Percentiles rank a stretch among this genome's conserved stretches.
Conservation (phyloP, 2,888 invertebrate species). For the Dryococelus australis region DNA sequence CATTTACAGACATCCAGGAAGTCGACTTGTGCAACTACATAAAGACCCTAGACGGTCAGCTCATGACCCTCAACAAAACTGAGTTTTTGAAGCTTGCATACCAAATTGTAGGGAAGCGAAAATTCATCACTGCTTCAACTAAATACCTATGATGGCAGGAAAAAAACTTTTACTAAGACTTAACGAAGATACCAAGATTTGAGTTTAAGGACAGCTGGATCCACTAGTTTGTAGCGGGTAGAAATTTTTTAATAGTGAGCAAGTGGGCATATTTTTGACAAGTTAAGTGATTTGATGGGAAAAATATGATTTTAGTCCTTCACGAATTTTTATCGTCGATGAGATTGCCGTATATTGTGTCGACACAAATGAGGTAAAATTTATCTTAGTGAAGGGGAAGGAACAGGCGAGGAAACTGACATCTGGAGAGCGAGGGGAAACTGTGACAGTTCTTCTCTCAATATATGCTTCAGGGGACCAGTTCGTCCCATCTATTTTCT, state of each 20-base stretch:
- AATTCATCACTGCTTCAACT: conserved; percentile 45
- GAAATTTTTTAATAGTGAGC: conserved; percentile 42
- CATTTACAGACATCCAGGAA: conserved; percentile 29
- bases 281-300: not conserved
- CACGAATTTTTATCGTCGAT: conserved; percentile 11
- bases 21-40: conserved; percentile 19
- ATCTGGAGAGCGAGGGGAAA: conserved; percentile 28
- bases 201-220: conserved; percentile 23
- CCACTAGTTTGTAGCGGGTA: conserved; percentile 30
- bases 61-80: conserved; percentile 39
- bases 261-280: conserved; percentile 24
- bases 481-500: conserved; percentile 27
- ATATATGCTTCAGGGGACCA: conserved; percentile 29
- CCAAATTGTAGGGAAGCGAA: conserved; percentile 43
- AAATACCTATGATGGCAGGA: conserved; percentile 43
- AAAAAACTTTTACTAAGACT: conserved; percentile 46
- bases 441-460: conserved; percentile 25
- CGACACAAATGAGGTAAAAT: conserved; percentile 19
- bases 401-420: conserved; percentile 31
- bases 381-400: conserved; percentile 18
- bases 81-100: conserved; percentile 45
- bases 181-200: conserved; percentile 39
- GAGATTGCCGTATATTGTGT: conserved; percentile 12
- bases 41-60: conserved; percentile 33
- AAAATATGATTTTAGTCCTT: conserved; percentile 5